These are phyloP conservation scores for Diarsia rubi DNA, from an alignment of 2,888 invertebrate genomes.

Conservation along the genomic window DNA sequence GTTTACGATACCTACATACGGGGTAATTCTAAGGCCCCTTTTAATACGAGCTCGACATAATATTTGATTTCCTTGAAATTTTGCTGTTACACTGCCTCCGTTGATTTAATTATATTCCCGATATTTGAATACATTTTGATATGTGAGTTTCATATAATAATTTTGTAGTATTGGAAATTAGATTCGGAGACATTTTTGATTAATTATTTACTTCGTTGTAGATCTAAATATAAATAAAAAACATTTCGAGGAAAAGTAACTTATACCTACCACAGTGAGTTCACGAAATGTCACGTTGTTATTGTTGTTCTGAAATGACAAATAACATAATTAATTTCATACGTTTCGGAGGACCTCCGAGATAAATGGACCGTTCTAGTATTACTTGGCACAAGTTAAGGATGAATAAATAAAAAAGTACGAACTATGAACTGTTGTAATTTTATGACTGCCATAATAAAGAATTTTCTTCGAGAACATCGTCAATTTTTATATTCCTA, in stretches of 20 bases:
- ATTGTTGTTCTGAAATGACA: conserved; percentile 42
- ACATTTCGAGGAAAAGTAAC: conserved; percentile 5
- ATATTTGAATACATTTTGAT: conserved; percentile 26
- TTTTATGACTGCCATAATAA: conserved; percentile 78
- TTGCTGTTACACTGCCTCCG: neutral
- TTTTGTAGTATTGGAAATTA: conserved; percentile 1
- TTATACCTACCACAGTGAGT: neutral
- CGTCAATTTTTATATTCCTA: conserved; percentile 70
- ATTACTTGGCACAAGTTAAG: conserved; percentile 52
- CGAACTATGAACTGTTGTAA: conserved; percentile 70
- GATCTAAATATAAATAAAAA: conserved; percentile 22
- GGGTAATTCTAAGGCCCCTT: conserved; percentile 16
- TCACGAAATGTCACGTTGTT: conserved; percentile 26
- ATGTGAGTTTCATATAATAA: conserved; percentile 12
- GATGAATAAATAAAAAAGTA: conserved; percentile 60
- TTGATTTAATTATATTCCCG: conserved; percentile 34
- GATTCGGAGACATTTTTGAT: neutral
- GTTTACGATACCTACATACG: conserved; percentile 27
- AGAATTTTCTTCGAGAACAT: conserved; percentile 71
- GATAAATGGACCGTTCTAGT: conserved; percentile 38
- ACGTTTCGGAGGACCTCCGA: conserved; percentile 26
- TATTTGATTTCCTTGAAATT: conserved; percentile 27
- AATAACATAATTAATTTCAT: conserved; percentile 47
- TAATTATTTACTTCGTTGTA: conserved; percentile 8
- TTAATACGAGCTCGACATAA: neutral